Evolutionary conservation across 2,888 invertebrate species (phyloP).

Genomic region (Amblyjoppa proteus): DNA sequence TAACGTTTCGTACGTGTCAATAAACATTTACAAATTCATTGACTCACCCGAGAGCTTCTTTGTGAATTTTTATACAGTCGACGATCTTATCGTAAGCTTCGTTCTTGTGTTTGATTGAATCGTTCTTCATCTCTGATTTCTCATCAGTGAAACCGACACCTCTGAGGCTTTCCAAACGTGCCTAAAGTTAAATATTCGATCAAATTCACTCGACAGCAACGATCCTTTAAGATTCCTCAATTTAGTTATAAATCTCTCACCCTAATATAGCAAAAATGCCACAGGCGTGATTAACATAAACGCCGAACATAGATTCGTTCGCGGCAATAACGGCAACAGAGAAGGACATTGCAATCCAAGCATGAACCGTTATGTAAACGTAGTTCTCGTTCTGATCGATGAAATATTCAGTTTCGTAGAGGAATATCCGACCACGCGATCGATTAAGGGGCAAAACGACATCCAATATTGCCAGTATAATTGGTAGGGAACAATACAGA

Average conservation of each 20-base stretch:
- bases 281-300: conserved; percentile 62
- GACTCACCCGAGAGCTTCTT: conserved; percentile 57
- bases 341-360: conserved; percentile 61
- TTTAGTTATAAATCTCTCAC: conserved; percentile 28
- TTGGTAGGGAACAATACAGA: conserved; percentile 55
- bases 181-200: conserved; percentile 18
- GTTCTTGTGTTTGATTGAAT: not conserved
- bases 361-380: conserved; percentile 54
- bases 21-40: not conserved
- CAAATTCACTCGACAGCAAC: no score
- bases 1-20: not conserved
- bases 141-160: not conserved
- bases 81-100: conserved; percentile 52
- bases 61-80: conserved; percentile 54
- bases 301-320: conserved; percentile 63
- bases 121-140: not conserved
- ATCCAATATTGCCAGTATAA: conserved; percentile 58
- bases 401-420: conserved; percentile 68
- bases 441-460: conserved; percentile 60
- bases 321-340: conserved; percentile 42
- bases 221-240: no score
- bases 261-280: conserved; percentile 59
- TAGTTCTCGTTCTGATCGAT: conserved; percentile 64
- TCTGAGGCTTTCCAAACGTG: conserved; percentile 46
- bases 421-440: conserved; percentile 50